phyloP scores from a whole-genome alignment of 1,140 invertebrate species.

The Agrypnia vestita region DNA sequence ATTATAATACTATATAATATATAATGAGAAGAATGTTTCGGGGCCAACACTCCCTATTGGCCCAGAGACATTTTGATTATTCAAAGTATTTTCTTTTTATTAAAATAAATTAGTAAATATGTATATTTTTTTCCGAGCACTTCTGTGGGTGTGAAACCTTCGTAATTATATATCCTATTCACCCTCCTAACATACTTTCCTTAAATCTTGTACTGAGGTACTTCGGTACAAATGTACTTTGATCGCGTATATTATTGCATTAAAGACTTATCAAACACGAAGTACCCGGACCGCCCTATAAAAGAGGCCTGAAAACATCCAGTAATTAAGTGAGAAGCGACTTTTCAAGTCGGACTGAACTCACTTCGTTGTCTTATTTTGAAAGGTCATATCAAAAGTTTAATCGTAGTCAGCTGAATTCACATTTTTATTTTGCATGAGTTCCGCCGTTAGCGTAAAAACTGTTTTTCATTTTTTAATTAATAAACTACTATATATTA shows the following conservation, averaged over 20 bases:
- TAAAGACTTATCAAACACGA: constrained; percentile 60
- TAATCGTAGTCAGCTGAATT: no score
- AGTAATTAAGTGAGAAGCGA: constrained; percentile 59
- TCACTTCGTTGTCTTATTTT: constrained; percentile 46
- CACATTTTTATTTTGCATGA: no score
- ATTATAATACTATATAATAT: no score
- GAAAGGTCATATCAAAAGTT: not conserved
- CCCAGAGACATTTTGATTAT: no score
- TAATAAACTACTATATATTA: no score
- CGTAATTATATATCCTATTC: constrained; percentile 1
- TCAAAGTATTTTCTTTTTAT: no score
- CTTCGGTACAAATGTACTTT: not conserved
- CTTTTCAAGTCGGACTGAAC: constrained; percentile 58
- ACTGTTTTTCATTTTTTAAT: no score
- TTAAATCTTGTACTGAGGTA: constrained; percentile 14
- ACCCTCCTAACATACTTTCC: constrained; percentile 16
- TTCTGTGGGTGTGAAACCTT: constrained; percentile 3
- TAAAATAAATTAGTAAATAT: no score
- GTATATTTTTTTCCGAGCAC: no score
- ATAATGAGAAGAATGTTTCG: no score
- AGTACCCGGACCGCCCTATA: constrained; percentile 24
- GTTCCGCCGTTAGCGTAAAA: not conserved
- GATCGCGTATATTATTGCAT: constrained; percentile 56
- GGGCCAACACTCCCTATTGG: no score
- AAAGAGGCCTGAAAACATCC: constrained; percentile 11